A percentile compares a stretch with the other conserved stretches of the same genome.
phyloP scores from a whole-genome alignment of 2,888 invertebrate genomes.

The Boloria euphrosyne region DNA sequence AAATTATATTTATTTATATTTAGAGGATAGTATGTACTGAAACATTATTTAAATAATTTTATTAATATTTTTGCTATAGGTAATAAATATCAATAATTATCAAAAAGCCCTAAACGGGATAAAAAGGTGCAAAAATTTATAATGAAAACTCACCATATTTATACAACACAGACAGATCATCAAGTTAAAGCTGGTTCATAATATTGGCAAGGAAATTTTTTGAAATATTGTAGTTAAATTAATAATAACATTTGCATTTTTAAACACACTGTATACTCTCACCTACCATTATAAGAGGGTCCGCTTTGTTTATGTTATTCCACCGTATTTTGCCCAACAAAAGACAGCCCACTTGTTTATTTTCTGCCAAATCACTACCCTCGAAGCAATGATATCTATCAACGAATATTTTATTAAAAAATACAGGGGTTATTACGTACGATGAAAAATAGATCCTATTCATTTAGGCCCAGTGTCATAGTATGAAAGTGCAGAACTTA shows the following conservation, averaged over 20 bases:
- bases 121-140: no score
- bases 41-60: no score
- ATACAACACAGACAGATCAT: no score
- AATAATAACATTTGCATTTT: conserved; percentile 12
- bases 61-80: no score
- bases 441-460: conserved; percentile 31
- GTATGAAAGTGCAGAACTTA: conserved; percentile 38
- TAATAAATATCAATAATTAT: no score
- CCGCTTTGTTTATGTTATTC: conserved; percentile 76
- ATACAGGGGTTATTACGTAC: conserved; percentile 57
- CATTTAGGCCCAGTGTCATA: conserved; percentile 5
- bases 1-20: no score
- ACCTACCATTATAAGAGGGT: conserved; percentile 61
- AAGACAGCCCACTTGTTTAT: conserved; percentile 73
- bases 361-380: conserved; percentile 79
- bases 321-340: conserved; percentile 72
- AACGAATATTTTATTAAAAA: conserved; percentile 75
- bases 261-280: conserved; percentile 60
- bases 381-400: conserved; percentile 71
- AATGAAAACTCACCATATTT: no score
- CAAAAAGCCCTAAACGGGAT: no score
- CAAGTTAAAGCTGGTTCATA: no score
- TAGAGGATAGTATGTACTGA: no score
- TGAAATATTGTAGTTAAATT: no score
- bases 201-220: no score